phyloP scores from a whole-genome alignment of 2,888 invertebrate genomes.

The Andrena praecox region DNA sequence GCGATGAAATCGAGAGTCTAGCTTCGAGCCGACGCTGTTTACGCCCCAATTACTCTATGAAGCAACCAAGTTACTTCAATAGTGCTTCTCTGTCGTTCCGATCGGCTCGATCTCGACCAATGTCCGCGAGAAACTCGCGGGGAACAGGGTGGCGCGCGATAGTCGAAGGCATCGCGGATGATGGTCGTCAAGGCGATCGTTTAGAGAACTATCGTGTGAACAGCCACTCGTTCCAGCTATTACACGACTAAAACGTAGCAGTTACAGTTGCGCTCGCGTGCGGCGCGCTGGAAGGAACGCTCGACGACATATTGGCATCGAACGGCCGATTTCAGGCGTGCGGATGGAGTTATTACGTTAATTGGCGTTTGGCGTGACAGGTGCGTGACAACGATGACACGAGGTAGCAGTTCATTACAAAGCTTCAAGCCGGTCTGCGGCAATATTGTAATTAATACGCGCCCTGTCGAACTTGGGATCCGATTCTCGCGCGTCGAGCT shows the following conservation, averaged over 20 bases:
- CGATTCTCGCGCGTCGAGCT: not conserved
- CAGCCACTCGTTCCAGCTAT: constrained; percentile 48
- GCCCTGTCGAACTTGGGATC: not conserved
- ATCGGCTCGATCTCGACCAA: not conserved
- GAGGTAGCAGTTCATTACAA: not conserved
- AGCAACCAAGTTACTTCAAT: not conserved
- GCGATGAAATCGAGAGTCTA: constrained; percentile 41
- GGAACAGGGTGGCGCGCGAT: not conserved
- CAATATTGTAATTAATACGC: constrained; percentile 5
- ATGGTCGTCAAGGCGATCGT: constrained; percentile 42
- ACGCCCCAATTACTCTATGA: constrained; percentile 5
- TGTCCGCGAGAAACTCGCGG: constrained; percentile 28
- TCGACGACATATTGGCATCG: constrained; percentile 7
- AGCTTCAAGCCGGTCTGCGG: not conserved
- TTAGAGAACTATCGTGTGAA: constrained; percentile 42
- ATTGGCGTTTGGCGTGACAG: not conserved
- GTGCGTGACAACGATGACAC: constrained; percentile 7
- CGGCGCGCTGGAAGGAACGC: constrained; percentile 18
- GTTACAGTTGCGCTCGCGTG: constrained; percentile 32
- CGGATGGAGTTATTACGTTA: constrained; percentile 13
- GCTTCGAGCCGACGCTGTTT: constrained; percentile 1
- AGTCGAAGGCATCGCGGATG: constrained; percentile 20
- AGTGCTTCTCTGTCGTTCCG: not conserved
- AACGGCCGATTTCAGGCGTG: constrained; percentile 6
- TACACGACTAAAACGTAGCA: constrained; percentile 53